Percentiles rank a stretch among this genome's conserved stretches.
Evolutionary conservation across 2,888 invertebrate species (phyloP).

Genomic region (Drosophila putrida): DNA sequence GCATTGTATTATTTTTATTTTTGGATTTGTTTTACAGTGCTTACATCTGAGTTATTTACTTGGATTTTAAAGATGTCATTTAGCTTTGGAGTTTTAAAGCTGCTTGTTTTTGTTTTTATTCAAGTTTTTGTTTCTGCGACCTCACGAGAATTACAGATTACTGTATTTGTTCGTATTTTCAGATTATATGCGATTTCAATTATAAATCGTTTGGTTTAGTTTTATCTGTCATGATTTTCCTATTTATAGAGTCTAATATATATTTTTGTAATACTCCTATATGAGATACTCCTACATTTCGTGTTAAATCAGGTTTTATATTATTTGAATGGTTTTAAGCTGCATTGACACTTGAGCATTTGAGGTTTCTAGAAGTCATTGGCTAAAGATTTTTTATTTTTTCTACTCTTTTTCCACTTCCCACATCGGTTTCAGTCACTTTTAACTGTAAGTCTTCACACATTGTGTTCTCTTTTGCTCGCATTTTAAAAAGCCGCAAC

Average conservation of each 20-base stretch:
- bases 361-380: slow-evolving; percentile 7
- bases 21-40: slow-evolving; percentile 11
- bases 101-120: slow-evolving; percentile 1
- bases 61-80: slow-evolving; percentile 47
- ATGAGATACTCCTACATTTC: no score
- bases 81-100: slow-evolving; percentile 13
- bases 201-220: background rate
- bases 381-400: background rate
- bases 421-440: slow-evolving; percentile 25
- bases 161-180: background rate
- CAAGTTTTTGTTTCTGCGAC: background rate
- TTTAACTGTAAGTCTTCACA: slow-evolving; percentile 63
- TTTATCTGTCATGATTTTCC: no score
- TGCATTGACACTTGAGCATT: background rate
- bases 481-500: slow-evolving; percentile 60
- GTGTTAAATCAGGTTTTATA: no score
- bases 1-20: slow-evolving; percentile 23
- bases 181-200: background rate
- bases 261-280: no score
- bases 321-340: background rate
- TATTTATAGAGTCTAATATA: no score
- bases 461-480: slow-evolving; percentile 37
- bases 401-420: slow-evolving; percentile 12
- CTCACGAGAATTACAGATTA: background rate
- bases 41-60: slow-evolving; percentile 30